phyloP scores from a whole-genome alignment of 37 sponge, comb jelly and placozoan genomes.

The Mnemiopsis leidyi region DNA sequence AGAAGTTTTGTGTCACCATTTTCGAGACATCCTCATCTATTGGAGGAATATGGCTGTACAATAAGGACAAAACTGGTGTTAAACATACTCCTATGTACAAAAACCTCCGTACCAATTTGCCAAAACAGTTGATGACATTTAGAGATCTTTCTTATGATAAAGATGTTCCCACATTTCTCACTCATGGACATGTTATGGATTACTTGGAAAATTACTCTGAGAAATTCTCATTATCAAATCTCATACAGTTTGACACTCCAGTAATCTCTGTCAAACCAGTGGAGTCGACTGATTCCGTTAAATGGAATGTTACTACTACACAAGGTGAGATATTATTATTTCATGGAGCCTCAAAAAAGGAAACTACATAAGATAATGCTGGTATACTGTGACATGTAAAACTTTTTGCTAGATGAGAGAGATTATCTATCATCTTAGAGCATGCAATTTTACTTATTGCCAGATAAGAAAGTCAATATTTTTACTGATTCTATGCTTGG shows the following conservation, averaged over 20 bases:
- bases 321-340: neutral
- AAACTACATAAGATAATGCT: too few species aligned
- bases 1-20: neutral
- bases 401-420: too few species aligned
- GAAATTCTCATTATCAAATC: neutral
- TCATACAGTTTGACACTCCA: neutral
- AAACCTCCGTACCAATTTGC: conserved; percentile 17
- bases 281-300: neutral
- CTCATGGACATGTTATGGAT: neutral
- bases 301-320: neutral
- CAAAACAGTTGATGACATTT: conserved; percentile 45
- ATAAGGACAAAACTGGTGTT: neutral
- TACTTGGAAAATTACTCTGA: conserved; percentile 12
- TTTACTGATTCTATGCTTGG: too few species aligned
- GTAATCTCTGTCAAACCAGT: neutral
- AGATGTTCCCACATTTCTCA: neutral
- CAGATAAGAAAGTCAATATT: too few species aligned
- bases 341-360: too few species aligned
- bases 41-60: conserved; percentile 24
- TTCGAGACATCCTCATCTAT: neutral
- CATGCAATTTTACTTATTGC: too few species aligned
- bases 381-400: too few species aligned
- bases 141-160: neutral
- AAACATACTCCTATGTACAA: conserved; percentile 21
- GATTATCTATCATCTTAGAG: too few species aligned